These are phyloP conservation scores for Helleia helle DNA, from an alignment of 2,888 invertebrate genomes.

Conservation along the genomic window DNA sequence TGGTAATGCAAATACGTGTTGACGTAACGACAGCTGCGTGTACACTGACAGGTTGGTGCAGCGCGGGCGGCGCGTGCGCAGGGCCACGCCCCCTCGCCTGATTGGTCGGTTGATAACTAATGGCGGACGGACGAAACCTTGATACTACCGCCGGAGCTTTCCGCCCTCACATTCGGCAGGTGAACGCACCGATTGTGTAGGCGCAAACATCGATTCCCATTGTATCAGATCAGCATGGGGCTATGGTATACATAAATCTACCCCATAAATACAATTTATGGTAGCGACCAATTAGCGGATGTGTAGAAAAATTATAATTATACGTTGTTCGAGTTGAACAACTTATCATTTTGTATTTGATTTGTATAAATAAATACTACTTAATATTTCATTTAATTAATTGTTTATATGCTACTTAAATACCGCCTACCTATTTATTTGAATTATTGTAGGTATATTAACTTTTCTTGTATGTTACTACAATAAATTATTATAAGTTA, in stretches of 20 bases:
- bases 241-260: not conserved
- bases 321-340: too few relatives aligned
- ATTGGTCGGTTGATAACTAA: slow-evolving; percentile 49
- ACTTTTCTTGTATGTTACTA: too few relatives aligned
- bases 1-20: slow-evolving; percentile 35
- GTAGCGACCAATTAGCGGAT: not conserved
- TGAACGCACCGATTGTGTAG: slow-evolving; percentile 59
- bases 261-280: not conserved
- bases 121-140: slow-evolving; percentile 48
- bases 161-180: slow-evolving; percentile 59
- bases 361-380: too few relatives aligned
- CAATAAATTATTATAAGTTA: too few relatives aligned
- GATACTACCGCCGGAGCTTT: slow-evolving; percentile 47
- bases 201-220: slow-evolving; percentile 28
- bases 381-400: too few relatives aligned
- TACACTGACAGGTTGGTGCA: slow-evolving; percentile 44
- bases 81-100: slow-evolving; percentile 37
- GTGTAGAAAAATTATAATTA: too few relatives aligned
- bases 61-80: slow-evolving; percentile 64
- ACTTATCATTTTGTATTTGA: too few relatives aligned
- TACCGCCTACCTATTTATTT: too few relatives aligned
- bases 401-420: too few relatives aligned
- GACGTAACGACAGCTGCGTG: slow-evolving; percentile 54
- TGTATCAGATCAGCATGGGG: slow-evolving; percentile 3
- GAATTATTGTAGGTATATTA: too few relatives aligned